phyloP scores from a whole-genome alignment of 2,888 invertebrate species.

The Dynastes tityus region DNA sequence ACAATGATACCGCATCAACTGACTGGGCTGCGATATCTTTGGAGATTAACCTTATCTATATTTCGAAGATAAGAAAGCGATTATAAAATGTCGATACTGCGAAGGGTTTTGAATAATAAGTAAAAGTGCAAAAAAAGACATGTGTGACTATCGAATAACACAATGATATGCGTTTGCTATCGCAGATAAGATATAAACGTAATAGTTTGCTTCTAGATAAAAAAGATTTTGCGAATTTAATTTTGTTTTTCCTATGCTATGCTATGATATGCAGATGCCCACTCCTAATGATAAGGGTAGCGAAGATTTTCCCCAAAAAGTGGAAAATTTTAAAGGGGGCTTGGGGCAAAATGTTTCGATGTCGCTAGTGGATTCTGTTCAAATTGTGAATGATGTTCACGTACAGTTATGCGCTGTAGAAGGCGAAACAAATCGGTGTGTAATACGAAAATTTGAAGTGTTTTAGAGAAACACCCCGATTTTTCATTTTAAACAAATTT shows the following conservation, averaged over 20 bases:
- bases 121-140: slow-evolving; percentile 27
- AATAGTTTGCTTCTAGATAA: slow-evolving; percentile 31
- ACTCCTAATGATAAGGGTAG: too few species aligned
- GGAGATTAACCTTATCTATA: slow-evolving; percentile 34
- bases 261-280: too few species aligned
- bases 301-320: too few species aligned
- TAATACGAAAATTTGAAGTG: too few species aligned
- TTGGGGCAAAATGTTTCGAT: too few species aligned
- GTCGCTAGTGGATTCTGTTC: too few species aligned
- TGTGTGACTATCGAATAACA: background rate
- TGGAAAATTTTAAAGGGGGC: too few species aligned
- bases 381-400: too few species aligned
- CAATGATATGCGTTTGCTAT: background rate
- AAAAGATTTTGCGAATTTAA: background rate
- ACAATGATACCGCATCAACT: slow-evolving; percentile 39
- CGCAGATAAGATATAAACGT: slow-evolving; percentile 26
- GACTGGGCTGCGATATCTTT: slow-evolving; percentile 24
- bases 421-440: too few species aligned
- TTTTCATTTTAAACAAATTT: too few species aligned
- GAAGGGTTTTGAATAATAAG: background rate
- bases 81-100: slow-evolving; percentile 1
- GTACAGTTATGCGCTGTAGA: too few species aligned
- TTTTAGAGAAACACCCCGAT: too few species aligned
- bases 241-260: background rate
- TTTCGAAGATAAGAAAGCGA: slow-evolving; percentile 21